A percentile compares a stretch with the other conserved stretches of the same genome.
Evolutionary conservation across 2,888 invertebrate genomes (phyloP).

Genomic region (Cactoblastis cactorum): DNA sequence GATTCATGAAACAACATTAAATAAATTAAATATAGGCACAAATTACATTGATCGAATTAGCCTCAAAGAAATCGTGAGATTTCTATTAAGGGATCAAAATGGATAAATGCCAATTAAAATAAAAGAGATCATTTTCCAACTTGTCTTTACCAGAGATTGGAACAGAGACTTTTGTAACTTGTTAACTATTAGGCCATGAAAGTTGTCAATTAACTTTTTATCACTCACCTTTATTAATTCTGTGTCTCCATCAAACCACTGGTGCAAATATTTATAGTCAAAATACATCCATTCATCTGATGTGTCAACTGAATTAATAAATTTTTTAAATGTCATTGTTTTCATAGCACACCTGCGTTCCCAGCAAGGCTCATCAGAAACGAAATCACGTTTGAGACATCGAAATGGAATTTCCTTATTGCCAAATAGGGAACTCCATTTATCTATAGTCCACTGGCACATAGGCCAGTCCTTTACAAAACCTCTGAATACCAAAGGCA

Average conservation of each 20-base stretch:
- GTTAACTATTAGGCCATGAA: too few species aligned
- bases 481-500: slow-evolving; percentile 76
- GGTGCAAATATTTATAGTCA: slow-evolving; percentile 89
- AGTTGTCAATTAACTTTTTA: too few species aligned
- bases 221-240: slow-evolving; percentile 78
- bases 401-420: slow-evolving; percentile 80
- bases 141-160: too few species aligned
- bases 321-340: slow-evolving; percentile 81
- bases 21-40: too few species aligned
- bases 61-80: too few species aligned
- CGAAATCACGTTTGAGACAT: slow-evolving; percentile 52
- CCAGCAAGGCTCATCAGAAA: slow-evolving; percentile 85
- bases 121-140: too few species aligned
- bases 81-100: too few species aligned
- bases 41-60: too few species aligned
- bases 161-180: too few species aligned
- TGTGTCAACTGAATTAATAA: slow-evolving; percentile 64
- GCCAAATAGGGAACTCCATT: slow-evolving; percentile 80
- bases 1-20: too few species aligned
- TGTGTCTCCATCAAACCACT: slow-evolving; percentile 80
- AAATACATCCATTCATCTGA: slow-evolving; percentile 86
- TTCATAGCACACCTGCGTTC: slow-evolving; percentile 83
- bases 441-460: slow-evolving; percentile 78
- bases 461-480: slow-evolving; percentile 78
- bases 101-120: too few species aligned